phyloP scores from a whole-genome alignment of 1,140 invertebrate species.

The Drosophila punjabiensis region DNA sequence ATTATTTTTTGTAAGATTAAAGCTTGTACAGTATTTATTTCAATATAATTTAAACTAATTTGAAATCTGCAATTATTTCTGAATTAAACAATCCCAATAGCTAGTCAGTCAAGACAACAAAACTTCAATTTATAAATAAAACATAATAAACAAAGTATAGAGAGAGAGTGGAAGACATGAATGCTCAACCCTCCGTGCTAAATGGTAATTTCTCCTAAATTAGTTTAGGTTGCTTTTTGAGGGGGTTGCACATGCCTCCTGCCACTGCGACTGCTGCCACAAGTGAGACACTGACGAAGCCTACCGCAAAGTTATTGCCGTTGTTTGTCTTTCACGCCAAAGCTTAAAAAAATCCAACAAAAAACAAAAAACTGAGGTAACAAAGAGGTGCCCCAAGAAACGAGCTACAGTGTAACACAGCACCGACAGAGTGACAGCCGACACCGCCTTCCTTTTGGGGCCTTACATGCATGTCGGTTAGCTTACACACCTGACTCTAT shows the following conservation, averaged over 20 bases:
- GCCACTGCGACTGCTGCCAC: background rate
- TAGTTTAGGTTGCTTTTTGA: background rate
- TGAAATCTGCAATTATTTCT: background rate
- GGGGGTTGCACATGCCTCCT: too few species aligned
- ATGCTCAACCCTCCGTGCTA: constrained; percentile 6
- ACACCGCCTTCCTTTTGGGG: constrained; percentile 10
- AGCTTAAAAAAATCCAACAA: constrained; percentile 44
- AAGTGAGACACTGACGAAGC: constrained; percentile 42
- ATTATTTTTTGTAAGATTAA: too few species aligned
- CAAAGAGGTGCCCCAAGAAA: constrained; percentile 26
- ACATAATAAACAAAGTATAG: background rate
- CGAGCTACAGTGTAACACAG: constrained; percentile 22
- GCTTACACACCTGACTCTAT: constrained; percentile 39
- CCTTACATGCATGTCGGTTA: constrained; percentile 12
- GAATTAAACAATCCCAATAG: too few species aligned
- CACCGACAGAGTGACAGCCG: constrained; percentile 41
- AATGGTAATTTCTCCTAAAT: constrained; percentile 20
- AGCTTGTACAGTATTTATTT: too few species aligned
- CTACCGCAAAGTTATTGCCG: constrained; percentile 72
- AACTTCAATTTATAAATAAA: background rate
- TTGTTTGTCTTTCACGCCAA: constrained; percentile 57
- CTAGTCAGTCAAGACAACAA: background rate
- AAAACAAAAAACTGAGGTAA: background rate
- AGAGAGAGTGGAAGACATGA: background rate
- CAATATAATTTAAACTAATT: background rate